Conservation (phyloP, 2,797 vertebrate genomes). For the Chelon labrosus region DNA sequence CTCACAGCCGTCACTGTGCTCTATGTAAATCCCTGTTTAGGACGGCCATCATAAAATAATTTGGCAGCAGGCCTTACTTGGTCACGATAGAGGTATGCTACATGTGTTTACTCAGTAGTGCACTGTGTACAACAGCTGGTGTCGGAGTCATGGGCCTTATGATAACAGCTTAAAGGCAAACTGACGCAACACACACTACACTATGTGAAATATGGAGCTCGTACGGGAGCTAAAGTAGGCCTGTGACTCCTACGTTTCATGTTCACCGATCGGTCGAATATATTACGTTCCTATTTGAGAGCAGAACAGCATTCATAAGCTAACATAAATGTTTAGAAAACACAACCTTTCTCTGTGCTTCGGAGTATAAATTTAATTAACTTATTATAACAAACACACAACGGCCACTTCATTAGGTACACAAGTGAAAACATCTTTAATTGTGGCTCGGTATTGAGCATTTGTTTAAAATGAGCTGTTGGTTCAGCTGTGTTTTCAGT, state of each 20-base stretch:
- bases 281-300: slow-evolving; percentile 10
- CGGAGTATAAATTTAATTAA: neutral
- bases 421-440: no score
- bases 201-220: slow-evolving; percentile 57
- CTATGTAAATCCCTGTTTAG: slow-evolving; percentile 76
- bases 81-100: slow-evolving; percentile 73
- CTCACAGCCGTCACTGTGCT: slow-evolving; percentile 50
- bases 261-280: slow-evolving; percentile 11
- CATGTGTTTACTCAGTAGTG: slow-evolving; percentile 78
- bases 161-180: slow-evolving; percentile 74
- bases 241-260: slow-evolving; percentile 1
- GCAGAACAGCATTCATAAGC: neutral
- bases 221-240: slow-evolving; percentile 35
- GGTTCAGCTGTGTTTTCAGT: no score
- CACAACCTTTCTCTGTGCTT: neutral
- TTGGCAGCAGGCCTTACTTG: slow-evolving; percentile 77
- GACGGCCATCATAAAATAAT: slow-evolving; percentile 72
- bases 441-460: no score
- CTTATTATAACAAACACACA: neutral
- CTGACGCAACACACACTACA: slow-evolving; percentile 67
- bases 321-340: slow-evolving; percentile 14
- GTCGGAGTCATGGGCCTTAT: slow-evolving; percentile 65
- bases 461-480: no score
- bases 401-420: no score
- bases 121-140: slow-evolving; percentile 77